These are phyloP conservation scores for Macrosoma leucophasiata DNA, from an alignment of 2,888 invertebrate genomes.

Conservation along the genomic window DNA sequence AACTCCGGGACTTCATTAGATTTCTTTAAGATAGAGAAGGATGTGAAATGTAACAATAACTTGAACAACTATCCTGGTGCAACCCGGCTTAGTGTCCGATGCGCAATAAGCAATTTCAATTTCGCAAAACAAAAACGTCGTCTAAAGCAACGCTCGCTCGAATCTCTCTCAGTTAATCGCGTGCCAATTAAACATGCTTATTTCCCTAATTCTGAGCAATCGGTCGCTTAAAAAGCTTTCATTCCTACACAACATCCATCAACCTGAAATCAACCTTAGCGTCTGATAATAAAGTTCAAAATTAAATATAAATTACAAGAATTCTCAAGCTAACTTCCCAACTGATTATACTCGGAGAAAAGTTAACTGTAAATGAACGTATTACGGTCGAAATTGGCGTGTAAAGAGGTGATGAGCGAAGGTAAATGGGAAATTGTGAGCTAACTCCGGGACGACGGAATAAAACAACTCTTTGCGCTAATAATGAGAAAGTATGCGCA, in stretches of 20 bases:
- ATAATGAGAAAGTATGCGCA: conserved; percentile 63
- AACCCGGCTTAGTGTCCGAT: no score
- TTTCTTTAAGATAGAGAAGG: no score
- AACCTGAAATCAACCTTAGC: conserved; percentile 13
- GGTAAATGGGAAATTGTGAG: conserved; percentile 70
- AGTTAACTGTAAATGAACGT: conserved; percentile 26
- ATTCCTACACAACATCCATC: conserved; percentile 26
- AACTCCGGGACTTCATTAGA: no score
- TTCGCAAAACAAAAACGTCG: conserved; percentile 30
- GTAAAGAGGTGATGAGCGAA: conserved; percentile 40
- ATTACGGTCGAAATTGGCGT: conserved; percentile 33
- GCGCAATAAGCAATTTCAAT: conserved; percentile 31
- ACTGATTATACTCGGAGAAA: conserved; percentile 23
- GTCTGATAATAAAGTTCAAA: conserved; percentile 9
- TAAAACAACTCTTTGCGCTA: conserved; percentile 73
- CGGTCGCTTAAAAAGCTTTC: conserved; percentile 50
- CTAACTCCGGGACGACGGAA: conserved; percentile 64
- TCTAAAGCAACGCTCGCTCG: conserved; percentile 33
- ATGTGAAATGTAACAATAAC: no score
- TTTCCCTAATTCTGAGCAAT: conserved; percentile 69
- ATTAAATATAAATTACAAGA: conserved; percentile 11
- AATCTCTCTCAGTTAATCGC: conserved; percentile 56
- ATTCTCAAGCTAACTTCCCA: conserved; percentile 32
- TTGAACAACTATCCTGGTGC: no score
- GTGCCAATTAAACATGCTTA: conserved; percentile 68